Percentiles rank a stretch among this genome's conserved stretches.
Evolutionary conservation across 2,888 invertebrate species (phyloP).

Genomic region (Noctua pronuba): DNA sequence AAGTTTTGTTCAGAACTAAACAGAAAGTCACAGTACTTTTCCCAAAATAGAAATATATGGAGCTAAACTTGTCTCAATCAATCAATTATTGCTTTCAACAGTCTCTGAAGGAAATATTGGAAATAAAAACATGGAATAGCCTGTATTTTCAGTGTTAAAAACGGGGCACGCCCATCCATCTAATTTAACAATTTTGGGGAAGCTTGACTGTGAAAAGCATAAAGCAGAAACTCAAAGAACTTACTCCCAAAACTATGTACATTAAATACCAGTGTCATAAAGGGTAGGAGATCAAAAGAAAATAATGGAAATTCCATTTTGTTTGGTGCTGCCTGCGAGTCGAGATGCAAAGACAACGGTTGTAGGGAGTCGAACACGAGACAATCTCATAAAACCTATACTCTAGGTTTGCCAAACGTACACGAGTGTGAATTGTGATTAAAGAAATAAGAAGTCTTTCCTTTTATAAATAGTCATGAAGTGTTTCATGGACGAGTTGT

Average conservation of each 20-base stretch:
- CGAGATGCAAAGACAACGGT: conserved; percentile 42
- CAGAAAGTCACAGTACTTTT: conserved; percentile 15
- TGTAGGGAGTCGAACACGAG: conserved; percentile 41
- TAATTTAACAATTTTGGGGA: conserved; percentile 44
- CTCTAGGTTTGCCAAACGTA: conserved; percentile 16
- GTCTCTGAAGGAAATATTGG: background rate
- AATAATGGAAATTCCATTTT: conserved; percentile 66
- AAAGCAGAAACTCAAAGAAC: conserved; percentile 57
- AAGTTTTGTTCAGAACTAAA: conserved; percentile 41
- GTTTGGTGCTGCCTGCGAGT: conserved; percentile 52
- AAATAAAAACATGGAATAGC: background rate
- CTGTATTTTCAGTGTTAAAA: background rate
- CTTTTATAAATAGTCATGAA: background rate
- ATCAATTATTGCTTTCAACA: conserved; percentile 38
- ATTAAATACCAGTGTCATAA: conserved; percentile 67
- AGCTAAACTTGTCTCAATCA: conserved; percentile 22
- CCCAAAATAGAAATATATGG: conserved; percentile 38
- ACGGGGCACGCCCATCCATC: background rate
- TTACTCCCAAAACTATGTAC: conserved; percentile 65
- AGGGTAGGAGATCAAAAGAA: conserved; percentile 68
- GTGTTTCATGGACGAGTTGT: background rate
- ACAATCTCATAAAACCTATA: conserved; percentile 18
- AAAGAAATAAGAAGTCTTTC: background rate
- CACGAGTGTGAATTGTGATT: background rate
- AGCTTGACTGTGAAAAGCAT: conserved; percentile 37